phyloP scores from a whole-genome alignment of 2,888 invertebrate species.

The Mystacides longicornis region DNA sequence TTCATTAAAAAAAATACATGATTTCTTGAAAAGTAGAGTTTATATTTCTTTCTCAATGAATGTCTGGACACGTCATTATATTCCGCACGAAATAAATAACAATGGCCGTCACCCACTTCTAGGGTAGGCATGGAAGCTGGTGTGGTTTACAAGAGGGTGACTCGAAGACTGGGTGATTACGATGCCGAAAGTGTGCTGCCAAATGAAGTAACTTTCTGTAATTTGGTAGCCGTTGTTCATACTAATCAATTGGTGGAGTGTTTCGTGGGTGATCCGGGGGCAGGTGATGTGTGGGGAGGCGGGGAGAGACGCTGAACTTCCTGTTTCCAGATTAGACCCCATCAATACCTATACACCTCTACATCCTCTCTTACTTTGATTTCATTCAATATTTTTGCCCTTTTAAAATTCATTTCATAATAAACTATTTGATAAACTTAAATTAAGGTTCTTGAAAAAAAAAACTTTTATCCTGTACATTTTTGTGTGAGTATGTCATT shows the following conservation, averaged over 20 bases:
- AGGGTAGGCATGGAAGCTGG: neutral
- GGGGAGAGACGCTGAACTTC: conserved; percentile 4
- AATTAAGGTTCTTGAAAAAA: no score
- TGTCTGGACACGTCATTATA: conserved; percentile 9
- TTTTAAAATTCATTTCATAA: no score
- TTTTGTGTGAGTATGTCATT: no score
- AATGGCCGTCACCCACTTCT: conserved; percentile 10
- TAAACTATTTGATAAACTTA: no score
- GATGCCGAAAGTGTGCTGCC: conserved; percentile 26
- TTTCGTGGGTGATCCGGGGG: conserved; percentile 1
- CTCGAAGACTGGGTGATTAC: conserved; percentile 25
- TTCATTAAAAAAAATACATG: no score
- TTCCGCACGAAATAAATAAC: conserved; percentile 20
- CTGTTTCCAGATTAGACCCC: conserved; percentile 6
- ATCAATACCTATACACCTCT: no score
- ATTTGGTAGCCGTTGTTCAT: conserved; percentile 27
- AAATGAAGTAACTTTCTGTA: conserved; percentile 27
- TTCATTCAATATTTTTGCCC: no score
- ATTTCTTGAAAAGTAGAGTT: no score
- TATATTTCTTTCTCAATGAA: no score
- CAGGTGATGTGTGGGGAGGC: neutral
- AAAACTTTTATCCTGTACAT: no score
- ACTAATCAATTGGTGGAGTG: conserved; percentile 26
- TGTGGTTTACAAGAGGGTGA: conserved; percentile 1
- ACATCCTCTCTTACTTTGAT: no score